Evolutionary conservation across 2,888 invertebrate genomes (phyloP), one percentile per base, ranked within the genome.

Genomic region (Amiota mariae): DNA sequence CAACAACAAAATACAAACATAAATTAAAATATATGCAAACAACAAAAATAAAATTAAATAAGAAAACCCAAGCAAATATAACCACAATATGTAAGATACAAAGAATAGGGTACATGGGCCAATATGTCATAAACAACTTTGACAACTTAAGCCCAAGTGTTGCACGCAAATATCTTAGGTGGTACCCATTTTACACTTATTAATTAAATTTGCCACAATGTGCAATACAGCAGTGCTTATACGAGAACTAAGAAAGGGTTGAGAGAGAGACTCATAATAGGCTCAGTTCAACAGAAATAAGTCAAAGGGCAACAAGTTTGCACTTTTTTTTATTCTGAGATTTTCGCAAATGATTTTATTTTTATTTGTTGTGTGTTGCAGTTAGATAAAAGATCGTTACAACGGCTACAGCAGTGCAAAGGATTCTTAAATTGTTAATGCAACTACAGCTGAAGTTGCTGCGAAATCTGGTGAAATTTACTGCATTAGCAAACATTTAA

Each of bases 321-420:
- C n/a, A n/a, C 20, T 20, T 1, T 20, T 59, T 59, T 18, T 1
- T 59, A 2, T 15, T 15, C 15, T 54, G 54, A 15, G n/a, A 54
- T 20, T 18, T 59, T 63, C n/a, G 8, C 24, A 24, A 57, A 57
- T 57, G 10, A 57, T 57, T 57, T 57, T 11, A 6, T 9, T 56
- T 56, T 18, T 46, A 15, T 73, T 56, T 74, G 12, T 59, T 47
- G 6, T 20, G 48, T 59, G 47, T 72, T 47, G 13, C 72, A 80
- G 81, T 81, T 80, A 75, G 74, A 72, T 75, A 74, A 71, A 57
- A 85, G 80, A 80, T 74, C 77, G 77, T 76, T 87, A 89, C 85
- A 88, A 89, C 89, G 89, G 89, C 90, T 88, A 87, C 89, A 87
- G 86, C 87, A 80, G 87, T 88, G 88, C 88, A 89, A 82, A 85